Percentiles rank a stretch among this genome's conserved stretches.
phyloP scores from a whole-genome alignment of 2,113 vertebrate genomes.

The Ciconia maguari region DNA sequence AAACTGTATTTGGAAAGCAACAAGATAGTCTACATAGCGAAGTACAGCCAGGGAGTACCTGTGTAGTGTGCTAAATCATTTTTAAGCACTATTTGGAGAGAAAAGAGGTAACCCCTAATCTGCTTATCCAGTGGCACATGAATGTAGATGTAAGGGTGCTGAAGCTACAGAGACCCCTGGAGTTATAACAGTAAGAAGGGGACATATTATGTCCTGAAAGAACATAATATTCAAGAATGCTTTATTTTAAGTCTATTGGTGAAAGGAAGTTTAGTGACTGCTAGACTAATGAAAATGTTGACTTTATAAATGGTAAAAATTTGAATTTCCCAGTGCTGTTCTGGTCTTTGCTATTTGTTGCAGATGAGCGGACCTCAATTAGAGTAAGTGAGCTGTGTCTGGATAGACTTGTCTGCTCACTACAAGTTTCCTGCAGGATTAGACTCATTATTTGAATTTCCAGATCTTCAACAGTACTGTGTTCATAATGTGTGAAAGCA shows the following conservation, averaged over 20 bases:
- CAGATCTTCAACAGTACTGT: neutral
- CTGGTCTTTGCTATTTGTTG: neutral
- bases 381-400: neutral
- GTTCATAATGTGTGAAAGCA: neutral
- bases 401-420: neutral
- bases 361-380: neutral
- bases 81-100: neutral
- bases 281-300: neutral
- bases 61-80: neutral
- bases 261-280: neutral
- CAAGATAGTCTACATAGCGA: neutral
- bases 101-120: neutral
- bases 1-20: neutral
- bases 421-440: neutral
- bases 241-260: neutral
- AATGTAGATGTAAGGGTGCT: neutral
- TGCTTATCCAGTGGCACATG: neutral
- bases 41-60: neutral
- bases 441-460: constrained; percentile 8
- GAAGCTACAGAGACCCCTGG: neutral
- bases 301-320: neutral
- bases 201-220: neutral
- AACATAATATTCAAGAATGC: neutral
- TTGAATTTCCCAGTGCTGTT: neutral
- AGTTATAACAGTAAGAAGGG: neutral